These are phyloP conservation scores for Lepidostoma basale DNA, from an alignment of 1,140 invertebrate species.

Conservation along the genomic window DNA sequence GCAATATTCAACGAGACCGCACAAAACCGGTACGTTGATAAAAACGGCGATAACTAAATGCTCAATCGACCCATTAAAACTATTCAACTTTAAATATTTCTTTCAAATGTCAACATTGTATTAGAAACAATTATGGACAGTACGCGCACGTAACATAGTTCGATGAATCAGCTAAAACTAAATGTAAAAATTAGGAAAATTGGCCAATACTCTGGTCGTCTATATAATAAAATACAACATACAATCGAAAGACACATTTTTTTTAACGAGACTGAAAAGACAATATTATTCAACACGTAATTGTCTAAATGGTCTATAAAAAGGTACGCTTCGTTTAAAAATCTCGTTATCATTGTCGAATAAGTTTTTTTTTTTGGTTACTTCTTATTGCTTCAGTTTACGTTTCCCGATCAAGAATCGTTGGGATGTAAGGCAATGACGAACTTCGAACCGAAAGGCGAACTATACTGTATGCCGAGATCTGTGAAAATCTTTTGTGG, in stretches of 20 bases:
- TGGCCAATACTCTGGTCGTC: neutral
- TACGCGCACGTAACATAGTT: neutral
- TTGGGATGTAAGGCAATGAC: slow-evolving; percentile 82
- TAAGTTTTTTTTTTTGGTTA: neutral
- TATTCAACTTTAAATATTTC: slow-evolving; percentile 12
- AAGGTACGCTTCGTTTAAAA: slow-evolving; percentile 14
- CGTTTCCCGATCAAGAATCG: slow-evolving; percentile 50
- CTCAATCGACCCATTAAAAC: too few species aligned
- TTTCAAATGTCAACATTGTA: slow-evolving; percentile 20
- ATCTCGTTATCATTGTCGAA: too few species aligned
- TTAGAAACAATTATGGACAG: slow-evolving; percentile 14
- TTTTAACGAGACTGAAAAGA: neutral
- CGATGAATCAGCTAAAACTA: slow-evolving; percentile 2
- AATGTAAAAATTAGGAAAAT: neutral
- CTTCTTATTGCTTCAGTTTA: neutral
- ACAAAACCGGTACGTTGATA: too few species aligned
- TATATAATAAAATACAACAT: neutral
- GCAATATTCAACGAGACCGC: too few species aligned
- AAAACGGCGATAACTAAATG: too few species aligned
- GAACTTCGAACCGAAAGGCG: slow-evolving; percentile 88
- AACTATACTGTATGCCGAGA: slow-evolving; percentile 79
- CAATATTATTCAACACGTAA: too few species aligned
- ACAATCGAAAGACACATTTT: neutral
- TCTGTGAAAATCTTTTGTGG: slow-evolving; percentile 78
- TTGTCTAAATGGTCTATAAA: neutral